These are phyloP conservation scores for Drosophila macrospina DNA, from an alignment of 2,888 invertebrate species.

Conservation along the genomic window DNA sequence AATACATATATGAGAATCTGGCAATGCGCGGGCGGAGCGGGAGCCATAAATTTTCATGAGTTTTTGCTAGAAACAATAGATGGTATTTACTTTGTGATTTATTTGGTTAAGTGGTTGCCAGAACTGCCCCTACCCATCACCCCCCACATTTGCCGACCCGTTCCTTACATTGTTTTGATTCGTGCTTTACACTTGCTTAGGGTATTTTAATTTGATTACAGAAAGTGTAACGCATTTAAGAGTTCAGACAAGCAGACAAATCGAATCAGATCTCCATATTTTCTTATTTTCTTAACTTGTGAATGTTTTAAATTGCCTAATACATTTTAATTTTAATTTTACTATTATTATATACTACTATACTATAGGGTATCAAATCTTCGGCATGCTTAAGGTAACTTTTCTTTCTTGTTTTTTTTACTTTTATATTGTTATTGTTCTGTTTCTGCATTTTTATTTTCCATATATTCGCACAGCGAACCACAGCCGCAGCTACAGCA, in stretches of 20 bases:
- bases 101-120: slow-evolving; percentile 71
- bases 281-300: too few species aligned
- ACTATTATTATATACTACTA: too few species aligned
- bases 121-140: slow-evolving; percentile 16
- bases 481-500: slow-evolving; percentile 18
- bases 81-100: slow-evolving; percentile 78
- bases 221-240: neutral
- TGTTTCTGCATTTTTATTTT: slow-evolving; percentile 54
- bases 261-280: too few species aligned
- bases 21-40: slow-evolving; percentile 23
- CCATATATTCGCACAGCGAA: slow-evolving; percentile 21
- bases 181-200: neutral
- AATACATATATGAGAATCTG: neutral
- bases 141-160: neutral
- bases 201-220: neutral
- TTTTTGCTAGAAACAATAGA: slow-evolving; percentile 73
- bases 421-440: slow-evolving; percentile 40
- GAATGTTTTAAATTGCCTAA: too few species aligned
- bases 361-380: neutral
- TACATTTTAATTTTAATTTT: too few species aligned
- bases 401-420: slow-evolving; percentile 8
- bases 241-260: too few species aligned
- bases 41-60: slow-evolving; percentile 72
- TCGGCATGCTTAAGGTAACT: too few species aligned
- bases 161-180: slow-evolving; percentile 1